phyloP scores from a whole-genome alignment of 2,113 vertebrate species.

The Monopterus albus region DNA sequence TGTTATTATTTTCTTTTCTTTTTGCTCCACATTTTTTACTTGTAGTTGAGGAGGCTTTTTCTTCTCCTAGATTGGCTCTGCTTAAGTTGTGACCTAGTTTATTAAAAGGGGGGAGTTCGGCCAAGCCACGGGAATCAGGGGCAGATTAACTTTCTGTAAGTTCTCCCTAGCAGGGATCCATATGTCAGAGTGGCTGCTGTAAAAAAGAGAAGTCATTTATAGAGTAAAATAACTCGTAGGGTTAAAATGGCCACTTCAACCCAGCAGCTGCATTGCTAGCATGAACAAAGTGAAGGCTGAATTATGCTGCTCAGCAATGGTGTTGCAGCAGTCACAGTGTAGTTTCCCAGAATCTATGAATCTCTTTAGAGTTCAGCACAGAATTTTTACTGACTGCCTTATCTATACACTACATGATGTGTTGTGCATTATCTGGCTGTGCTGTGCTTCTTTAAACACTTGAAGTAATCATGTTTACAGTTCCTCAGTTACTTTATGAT shows the following conservation, averaged over 20 bases:
- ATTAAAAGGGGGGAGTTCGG: slow-evolving; percentile 61
- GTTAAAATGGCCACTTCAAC: slow-evolving; percentile 15
- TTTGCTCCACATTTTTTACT: slow-evolving; percentile 59
- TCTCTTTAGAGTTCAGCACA: slow-evolving; percentile 7
- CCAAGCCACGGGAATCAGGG: slow-evolving; percentile 70
- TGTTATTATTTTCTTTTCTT: slow-evolving; percentile 43
- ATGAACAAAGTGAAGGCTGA: slow-evolving; percentile 12
- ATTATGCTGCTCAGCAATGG: neutral
- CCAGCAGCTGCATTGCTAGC: slow-evolving; percentile 12
- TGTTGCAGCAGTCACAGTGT: neutral
- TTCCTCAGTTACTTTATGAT: slow-evolving; percentile 11
- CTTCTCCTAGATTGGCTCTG: slow-evolving; percentile 66
- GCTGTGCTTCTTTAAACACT: slow-evolving; percentile 10
- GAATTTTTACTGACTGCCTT: neutral
- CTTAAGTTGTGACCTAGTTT: slow-evolving; percentile 81
- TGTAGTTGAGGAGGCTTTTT: slow-evolving; percentile 62
- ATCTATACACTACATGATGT: neutral
- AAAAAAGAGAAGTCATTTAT: slow-evolving; percentile 40
- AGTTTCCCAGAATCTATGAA: neutral
- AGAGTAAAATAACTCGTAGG: slow-evolving; percentile 38
- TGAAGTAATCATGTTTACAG: slow-evolving; percentile 27
- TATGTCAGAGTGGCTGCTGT: slow-evolving; percentile 58
- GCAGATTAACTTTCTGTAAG: slow-evolving; percentile 71
- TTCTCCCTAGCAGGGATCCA: slow-evolving; percentile 62
- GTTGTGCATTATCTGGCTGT: slow-evolving; percentile 14